Evolutionary conservation across 2,113 vertebrate species (phyloP).

Genomic region (Tenrec ecaudatus): DNA sequence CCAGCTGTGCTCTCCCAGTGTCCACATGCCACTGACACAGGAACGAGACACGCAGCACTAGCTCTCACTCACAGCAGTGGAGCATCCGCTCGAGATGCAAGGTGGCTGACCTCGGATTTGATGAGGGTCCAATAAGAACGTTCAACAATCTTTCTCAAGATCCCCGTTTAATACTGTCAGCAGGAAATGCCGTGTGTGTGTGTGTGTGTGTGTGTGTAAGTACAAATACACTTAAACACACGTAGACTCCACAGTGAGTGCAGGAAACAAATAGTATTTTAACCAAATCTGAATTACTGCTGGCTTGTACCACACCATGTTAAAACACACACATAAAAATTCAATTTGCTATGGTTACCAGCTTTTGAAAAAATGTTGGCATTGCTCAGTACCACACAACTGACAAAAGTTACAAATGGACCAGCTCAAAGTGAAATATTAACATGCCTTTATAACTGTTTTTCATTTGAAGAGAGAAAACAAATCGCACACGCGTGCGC

Average conservation of each 20-base stretch:
- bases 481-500: background rate
- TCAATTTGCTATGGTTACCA: constrained; percentile 22
- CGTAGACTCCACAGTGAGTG: background rate
- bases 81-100: constrained; percentile 9
- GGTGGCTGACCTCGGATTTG: constrained; percentile 30
- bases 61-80: constrained; percentile 49
- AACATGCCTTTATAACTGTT: background rate
- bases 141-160: constrained; percentile 1
- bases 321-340: constrained; percentile 23
- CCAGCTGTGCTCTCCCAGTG: background rate
- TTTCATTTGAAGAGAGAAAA: constrained; percentile 56
- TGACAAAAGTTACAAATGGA: background rate
- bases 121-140: background rate
- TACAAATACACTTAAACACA: background rate
- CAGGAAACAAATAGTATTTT: constrained; percentile 15
- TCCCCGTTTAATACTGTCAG: constrained; percentile 35
- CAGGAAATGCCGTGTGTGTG: constrained; percentile 28
- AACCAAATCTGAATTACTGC: background rate
- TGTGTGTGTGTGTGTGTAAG: background rate
- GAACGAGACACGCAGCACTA: constrained; percentile 36
- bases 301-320: constrained; percentile 8
- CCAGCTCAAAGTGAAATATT: constrained; percentile 16
- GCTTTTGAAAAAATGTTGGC: constrained; percentile 39
- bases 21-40: constrained; percentile 47
- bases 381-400: constrained; percentile 3